Base-by-base conservation (phyloP, 2,888 invertebrate genomes). In the Folsomia candida region DNA sequence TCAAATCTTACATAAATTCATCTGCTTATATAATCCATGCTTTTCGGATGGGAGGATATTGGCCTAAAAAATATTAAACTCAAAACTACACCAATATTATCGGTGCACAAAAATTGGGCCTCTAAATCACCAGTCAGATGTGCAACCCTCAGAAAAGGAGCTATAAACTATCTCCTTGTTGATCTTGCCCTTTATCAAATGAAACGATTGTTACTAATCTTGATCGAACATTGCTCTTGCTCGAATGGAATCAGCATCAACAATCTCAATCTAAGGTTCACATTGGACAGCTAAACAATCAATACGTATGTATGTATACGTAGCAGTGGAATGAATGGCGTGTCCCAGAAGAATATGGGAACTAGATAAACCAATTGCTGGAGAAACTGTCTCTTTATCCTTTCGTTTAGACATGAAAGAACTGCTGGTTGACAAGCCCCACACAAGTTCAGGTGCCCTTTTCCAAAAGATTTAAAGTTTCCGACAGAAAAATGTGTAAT, bases 171-270 rank as follows among this genome's bases (percentile, higher is more conserved):
- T 61, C 61, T 61, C 11, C n/a, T 59, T 61, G 61, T 61, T 26
- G 61, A 61, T 61, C 61, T 61, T 61, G 61, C 28, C 61, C 29
- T 28, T 61, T 61, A 61, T 61, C 61, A 61, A 61, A 61, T 28
- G 20, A 28, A 18, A 27, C 18, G 2, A 61, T 61, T 61, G 28
- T 61, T 9, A 61, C 9, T 27, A 20, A 61, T 61, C 61, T 61
- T 61, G 61, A 61, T 61, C 61, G 61, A 61, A 22, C 54, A 37
- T 37, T 14, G 37, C 37, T 9, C 14, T 37, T 14, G n/a, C 4
- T n/a, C 6, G 54, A 6, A 22, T 14, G n/a, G 54, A 14, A 54
- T 54, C 54, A 54, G n/a, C 54, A 54, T 54, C 54, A 54, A 54
- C 54, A 54, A 54, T 54, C 54, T 54, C 54, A 18, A 54, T 54